Evolutionary conservation across 1,140 invertebrate species (phyloP).

Genomic region (Gryon sp.): DNA sequence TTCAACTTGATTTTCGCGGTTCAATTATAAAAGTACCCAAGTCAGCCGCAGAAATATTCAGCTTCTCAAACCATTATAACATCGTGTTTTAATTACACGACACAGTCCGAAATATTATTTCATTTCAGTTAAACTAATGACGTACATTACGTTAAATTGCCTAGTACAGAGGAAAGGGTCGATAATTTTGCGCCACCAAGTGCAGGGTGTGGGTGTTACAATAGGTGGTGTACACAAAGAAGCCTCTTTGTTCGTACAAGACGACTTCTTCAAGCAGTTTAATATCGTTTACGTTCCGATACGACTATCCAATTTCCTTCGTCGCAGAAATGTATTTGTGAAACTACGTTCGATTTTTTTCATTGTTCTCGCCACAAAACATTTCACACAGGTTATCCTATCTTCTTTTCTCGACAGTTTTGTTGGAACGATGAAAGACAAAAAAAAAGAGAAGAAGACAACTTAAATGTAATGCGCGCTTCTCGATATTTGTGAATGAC

Average conservation of each 20-base stretch:
- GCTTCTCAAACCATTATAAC: not conserved
- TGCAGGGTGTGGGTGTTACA: conserved; percentile 25
- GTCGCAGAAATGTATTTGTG: conserved; percentile 42
- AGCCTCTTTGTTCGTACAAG: conserved; percentile 44
- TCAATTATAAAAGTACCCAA: conserved; percentile 10
- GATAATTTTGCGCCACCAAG: conserved; percentile 30
- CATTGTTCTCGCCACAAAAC: conserved; percentile 60
- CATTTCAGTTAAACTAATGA: conserved; percentile 17
- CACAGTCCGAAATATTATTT: conserved; percentile 8
- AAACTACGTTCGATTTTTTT: conserved; percentile 59
- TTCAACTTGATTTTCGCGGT: not conserved
- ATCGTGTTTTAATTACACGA: not conserved
- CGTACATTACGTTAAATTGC: conserved; percentile 6
- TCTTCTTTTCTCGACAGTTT: conserved; percentile 30
- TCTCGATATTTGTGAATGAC: conserved; percentile 44
- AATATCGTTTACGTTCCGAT: conserved; percentile 64
- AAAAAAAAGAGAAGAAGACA: too few relatives aligned
- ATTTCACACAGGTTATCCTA: conserved; percentile 46
- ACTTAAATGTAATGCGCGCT: conserved; percentile 13
- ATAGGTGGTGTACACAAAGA: conserved; percentile 44
- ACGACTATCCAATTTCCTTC: conserved; percentile 65
- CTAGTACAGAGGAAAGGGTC: conserved; percentile 8
- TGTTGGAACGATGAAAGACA: too few relatives aligned
- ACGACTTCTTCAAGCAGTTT: conserved; percentile 57
- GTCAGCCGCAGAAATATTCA: too few relatives aligned